Evolutionary conservation across 1,140 invertebrate genomes (phyloP).

Genomic region (Holcopasites calliopsidis): DNA sequence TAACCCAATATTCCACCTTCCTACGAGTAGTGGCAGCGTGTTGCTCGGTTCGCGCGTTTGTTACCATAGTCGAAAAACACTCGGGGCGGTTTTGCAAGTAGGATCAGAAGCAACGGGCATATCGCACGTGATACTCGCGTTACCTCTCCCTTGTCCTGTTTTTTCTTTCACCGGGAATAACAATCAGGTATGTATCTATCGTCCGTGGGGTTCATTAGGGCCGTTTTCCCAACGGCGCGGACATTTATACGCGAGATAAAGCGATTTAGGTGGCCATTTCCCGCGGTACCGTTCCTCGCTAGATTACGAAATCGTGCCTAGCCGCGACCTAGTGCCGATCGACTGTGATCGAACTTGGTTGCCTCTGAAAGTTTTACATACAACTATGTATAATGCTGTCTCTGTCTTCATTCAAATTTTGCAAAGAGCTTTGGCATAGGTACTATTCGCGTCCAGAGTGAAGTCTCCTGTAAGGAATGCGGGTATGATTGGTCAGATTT

Average conservation of each 20-base stretch:
- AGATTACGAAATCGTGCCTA: constrained; percentile 1
- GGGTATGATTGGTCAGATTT: too few species aligned
- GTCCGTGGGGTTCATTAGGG: constrained; percentile 21
- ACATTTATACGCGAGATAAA: constrained; percentile 26
- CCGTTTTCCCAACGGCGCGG: neutral
- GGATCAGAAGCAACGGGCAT: constrained; percentile 53
- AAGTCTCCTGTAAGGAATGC: too few species aligned
- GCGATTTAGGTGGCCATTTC: constrained; percentile 21
- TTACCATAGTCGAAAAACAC: constrained; percentile 35
- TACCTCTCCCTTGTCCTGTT: constrained; percentile 51
- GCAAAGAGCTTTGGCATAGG: too few species aligned
- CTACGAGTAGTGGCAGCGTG: constrained; percentile 39
- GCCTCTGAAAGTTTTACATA: neutral
- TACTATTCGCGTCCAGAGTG: too few species aligned
- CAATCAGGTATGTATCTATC: constrained; percentile 42
- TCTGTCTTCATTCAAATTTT: too few species aligned
- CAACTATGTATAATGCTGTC: too few species aligned
- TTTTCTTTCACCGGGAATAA: constrained; percentile 55
- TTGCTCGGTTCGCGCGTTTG: constrained; percentile 23
- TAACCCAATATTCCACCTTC: constrained; percentile 59
- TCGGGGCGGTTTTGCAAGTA: constrained; percentile 31
- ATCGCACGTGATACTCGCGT: constrained; percentile 59
- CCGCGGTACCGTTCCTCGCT: neutral
- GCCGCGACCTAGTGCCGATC: neutral
- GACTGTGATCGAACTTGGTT: neutral